Conservation (phyloP, 2,113 vertebrate genomes). For the Benitochromis conjunctus region DNA sequence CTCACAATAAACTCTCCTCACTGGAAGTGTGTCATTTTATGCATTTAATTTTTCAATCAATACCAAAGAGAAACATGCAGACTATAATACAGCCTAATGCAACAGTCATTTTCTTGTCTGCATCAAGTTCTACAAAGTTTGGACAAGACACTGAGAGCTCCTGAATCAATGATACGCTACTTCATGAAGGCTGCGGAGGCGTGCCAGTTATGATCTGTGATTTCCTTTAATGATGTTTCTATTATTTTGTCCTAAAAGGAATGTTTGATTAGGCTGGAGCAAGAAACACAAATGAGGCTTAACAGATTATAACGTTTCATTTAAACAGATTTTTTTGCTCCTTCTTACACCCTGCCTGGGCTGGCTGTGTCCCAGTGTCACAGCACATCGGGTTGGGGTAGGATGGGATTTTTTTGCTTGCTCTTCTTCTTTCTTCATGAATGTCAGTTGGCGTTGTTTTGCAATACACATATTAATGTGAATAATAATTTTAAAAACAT, state of each 20-base stretch:
- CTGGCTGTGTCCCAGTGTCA: background rate
- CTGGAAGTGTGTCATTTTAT: background rate
- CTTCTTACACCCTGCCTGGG: background rate
- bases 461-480: background rate
- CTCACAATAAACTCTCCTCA: background rate
- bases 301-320: background rate
- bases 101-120: background rate
- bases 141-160: background rate
- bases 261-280: background rate
- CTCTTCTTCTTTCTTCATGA: background rate
- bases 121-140: background rate
- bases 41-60: background rate
- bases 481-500: background rate
- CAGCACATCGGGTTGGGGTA: background rate
- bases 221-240: background rate
- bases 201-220: background rate
- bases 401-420: background rate
- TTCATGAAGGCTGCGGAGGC: background rate
- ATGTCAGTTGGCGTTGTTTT: background rate
- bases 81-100: background rate
- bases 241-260: background rate
- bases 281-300: background rate
- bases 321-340: background rate
- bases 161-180: background rate
- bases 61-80: background rate